Base-by-base conservation (phyloP, 2,113 vertebrate genomes). In the Rafetus swinhoei region DNA sequence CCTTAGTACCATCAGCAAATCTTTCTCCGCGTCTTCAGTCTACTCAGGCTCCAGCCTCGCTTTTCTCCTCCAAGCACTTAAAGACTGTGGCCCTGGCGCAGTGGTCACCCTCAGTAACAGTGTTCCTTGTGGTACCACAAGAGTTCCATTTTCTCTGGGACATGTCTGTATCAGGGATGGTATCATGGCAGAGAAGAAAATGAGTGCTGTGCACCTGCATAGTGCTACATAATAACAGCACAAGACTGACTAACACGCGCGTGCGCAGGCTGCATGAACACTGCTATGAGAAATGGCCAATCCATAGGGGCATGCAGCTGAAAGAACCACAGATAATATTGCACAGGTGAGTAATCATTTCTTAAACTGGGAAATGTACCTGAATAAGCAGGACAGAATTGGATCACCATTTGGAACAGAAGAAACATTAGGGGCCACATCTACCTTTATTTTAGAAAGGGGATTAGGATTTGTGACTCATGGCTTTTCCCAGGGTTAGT, bases 331-430 rank as follows among this genome's bases (percentile, higher is more conserved):
- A 35, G 32, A 19, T 35, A 35, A 10, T 14, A 54, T n/a, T 72
- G 62, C 62, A 69, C n/a, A 35, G 4, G 18, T 72, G 18, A 35
- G 19, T 72, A 35, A 72, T 35, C 65, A 72, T 35, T 72, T 65
- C 29, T 65, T 82, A 95, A 93, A 1, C 24, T 72, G 84, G 90
- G 81, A 93, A 65, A 5, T 76, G 81, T 92, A 86, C 83, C 88
- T 95, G 90, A 92, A 55, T 2, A 56, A 95, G 90, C 90, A 87
- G 93, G 94, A 97, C 93, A 90, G 93, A 96, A 94, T 62, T 94
- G 94, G 91, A 88, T 94, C 92, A 27, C 74, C 56, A 18, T 32
- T 88, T 81, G 88, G 7, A 52, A 82, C 74, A 89, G 85, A 79
- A 93, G 79, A 82, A 91, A 93, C 25, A 76, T 90, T 1, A 53